Conservation (phyloP, 1,140 invertebrate genomes). For the Epicauta chinensis region DNA sequence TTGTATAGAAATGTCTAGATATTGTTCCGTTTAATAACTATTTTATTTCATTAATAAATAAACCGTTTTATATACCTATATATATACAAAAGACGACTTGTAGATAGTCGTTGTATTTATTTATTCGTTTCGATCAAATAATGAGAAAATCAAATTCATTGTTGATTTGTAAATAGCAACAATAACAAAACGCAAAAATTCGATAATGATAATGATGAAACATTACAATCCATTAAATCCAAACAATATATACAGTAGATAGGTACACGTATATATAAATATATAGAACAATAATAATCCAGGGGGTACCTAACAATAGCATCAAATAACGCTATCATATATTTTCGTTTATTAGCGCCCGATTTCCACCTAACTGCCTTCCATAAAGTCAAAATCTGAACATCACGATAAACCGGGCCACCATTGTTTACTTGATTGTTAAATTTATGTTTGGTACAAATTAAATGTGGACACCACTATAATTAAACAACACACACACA, state of each 20-base stretch:
- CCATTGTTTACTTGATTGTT: constrained; percentile 45
- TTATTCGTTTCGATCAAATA: no score
- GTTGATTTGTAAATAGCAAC: no score
- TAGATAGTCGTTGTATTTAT: constrained; percentile 23
- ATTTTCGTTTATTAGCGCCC: constrained; percentile 42
- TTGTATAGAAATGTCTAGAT: no score
- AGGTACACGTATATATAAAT: not conserved
- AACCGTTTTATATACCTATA: constrained; percentile 2
- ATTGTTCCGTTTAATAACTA: constrained; percentile 7
- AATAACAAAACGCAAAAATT: no score
- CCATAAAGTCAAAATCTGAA: constrained; percentile 44
- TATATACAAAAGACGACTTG: constrained; percentile 2
- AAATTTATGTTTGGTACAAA: constrained; percentile 46
- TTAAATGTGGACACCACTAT: constrained; percentile 40
- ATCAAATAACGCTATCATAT: constrained; percentile 37
- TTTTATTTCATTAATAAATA: constrained; percentile 16
- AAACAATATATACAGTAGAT: constrained; percentile 20
- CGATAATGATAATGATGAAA: constrained; percentile 35
- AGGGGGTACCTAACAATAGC: constrained; percentile 26
- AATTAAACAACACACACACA: constrained; percentile 36
- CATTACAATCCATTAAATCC: constrained; percentile 33
- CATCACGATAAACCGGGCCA: constrained; percentile 43
- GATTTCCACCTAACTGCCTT: constrained; percentile 38
- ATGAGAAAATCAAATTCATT: no score
- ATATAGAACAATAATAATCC: constrained; percentile 36